A percentile compares a stretch with the other conserved stretches of the same genome.
Evolutionary conservation across 2,797 vertebrate genomes (phyloP).

Genomic region (Schizothorax lantsangensis): DNA sequence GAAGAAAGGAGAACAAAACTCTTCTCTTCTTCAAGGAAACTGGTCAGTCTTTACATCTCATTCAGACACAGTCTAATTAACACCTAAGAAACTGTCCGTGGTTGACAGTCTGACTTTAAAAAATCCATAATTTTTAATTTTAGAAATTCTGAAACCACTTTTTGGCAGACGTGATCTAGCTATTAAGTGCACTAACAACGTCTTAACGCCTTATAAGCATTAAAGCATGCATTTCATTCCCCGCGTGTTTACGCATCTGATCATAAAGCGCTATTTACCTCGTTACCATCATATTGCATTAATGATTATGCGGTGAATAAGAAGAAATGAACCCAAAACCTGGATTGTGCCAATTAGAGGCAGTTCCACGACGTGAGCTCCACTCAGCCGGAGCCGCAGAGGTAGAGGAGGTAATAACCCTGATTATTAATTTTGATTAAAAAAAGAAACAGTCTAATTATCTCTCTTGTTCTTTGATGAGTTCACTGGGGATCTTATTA

Average conservation of each 20-base stretch:
- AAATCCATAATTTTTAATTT: not conserved
- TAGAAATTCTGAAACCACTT: not conserved
- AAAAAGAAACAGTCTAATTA: slow-evolving; percentile 73
- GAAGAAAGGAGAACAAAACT: slow-evolving; percentile 9
- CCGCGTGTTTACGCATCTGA: not conserved
- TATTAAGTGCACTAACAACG: not conserved
- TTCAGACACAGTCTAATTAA: not conserved
- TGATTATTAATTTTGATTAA: slow-evolving; percentile 71
- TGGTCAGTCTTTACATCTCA: not conserved
- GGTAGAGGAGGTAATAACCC: slow-evolving; percentile 53
- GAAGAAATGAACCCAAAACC: slow-evolving; percentile 34
- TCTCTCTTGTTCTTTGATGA: slow-evolving; percentile 75
- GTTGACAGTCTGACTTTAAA: not conserved
- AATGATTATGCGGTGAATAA: slow-evolving; percentile 16
- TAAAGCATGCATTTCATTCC: not conserved
- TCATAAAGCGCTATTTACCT: slow-evolving; percentile 15
- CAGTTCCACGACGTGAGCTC: slow-evolving; percentile 16
- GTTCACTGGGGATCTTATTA: slow-evolving; percentile 79
- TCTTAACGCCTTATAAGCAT: not conserved
- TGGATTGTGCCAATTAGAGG: slow-evolving; percentile 46
- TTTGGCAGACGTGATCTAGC: not conserved
- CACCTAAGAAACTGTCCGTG: not conserved
- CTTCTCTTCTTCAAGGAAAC: not conserved
- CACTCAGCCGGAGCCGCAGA: slow-evolving; percentile 26
- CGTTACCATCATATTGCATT: slow-evolving; percentile 26